Conservation (phyloP, 2,888 invertebrate genomes). For the Entomobrya multifasciata region DNA sequence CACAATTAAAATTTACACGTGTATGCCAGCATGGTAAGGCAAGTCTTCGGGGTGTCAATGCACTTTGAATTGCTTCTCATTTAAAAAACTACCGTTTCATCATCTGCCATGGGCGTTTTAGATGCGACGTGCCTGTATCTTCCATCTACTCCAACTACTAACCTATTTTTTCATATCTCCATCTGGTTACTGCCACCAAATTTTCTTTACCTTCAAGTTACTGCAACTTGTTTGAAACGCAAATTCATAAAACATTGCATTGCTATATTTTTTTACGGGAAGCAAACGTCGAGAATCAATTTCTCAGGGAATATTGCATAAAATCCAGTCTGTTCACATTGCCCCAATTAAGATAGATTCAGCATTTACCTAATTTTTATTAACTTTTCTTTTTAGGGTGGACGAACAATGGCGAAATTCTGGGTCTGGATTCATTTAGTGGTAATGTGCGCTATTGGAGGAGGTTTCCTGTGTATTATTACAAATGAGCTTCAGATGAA, state of each 20-base stretch:
- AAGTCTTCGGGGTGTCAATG: slow-evolving; percentile 54
- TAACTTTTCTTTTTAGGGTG: slow-evolving; percentile 72
- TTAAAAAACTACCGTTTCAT: slow-evolving; percentile 32
- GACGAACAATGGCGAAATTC: slow-evolving; percentile 77
- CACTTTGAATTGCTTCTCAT: slow-evolving; percentile 36
- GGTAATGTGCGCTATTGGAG: slow-evolving; percentile 78
- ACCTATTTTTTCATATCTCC: slow-evolving; percentile 16
- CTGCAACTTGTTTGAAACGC: too few relatives aligned
- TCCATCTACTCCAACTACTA: slow-evolving; percentile 21
- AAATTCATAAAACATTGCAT: too few relatives aligned
- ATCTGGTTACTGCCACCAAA: too few relatives aligned
- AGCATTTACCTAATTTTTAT: not conserved
- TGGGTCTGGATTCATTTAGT: slow-evolving; percentile 79
- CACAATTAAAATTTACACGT: slow-evolving; percentile 70
- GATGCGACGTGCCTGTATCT: too few relatives aligned
- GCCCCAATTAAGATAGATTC: not conserved
- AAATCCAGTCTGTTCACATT: not conserved
- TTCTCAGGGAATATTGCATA: too few relatives aligned
- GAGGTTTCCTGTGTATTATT: slow-evolving; percentile 79
- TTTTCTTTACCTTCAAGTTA: too few relatives aligned
- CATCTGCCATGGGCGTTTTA: too few relatives aligned
- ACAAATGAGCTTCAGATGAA: slow-evolving; percentile 79
- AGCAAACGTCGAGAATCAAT: too few relatives aligned
- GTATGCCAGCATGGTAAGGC: slow-evolving; percentile 49
- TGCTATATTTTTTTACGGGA: too few relatives aligned